Evolutionary conservation across 2,888 invertebrate species (phyloP).

Genomic region (Neria commutata): DNA sequence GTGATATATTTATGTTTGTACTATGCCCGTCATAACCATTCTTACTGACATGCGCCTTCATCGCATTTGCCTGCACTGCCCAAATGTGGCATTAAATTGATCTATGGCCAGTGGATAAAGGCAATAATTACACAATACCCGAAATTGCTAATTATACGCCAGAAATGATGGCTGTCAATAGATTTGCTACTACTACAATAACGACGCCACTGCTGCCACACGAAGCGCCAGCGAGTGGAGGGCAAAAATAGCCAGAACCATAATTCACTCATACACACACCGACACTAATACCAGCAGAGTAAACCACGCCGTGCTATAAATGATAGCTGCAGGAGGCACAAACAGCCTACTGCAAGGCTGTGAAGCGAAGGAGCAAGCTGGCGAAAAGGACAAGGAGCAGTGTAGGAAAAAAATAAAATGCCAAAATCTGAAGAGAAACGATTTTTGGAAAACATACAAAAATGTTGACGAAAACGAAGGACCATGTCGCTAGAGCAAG

Average conservation of each 20-base stretch:
- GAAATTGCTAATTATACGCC: constrained; percentile 54
- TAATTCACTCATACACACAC: constrained; percentile 50
- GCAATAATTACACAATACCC: constrained; percentile 54
- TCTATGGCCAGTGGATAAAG: constrained; percentile 40
- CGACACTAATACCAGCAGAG: constrained; percentile 20
- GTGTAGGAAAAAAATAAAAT: constrained; percentile 2
- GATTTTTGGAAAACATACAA: constrained; percentile 1
- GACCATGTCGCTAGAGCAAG: constrained; percentile 28
- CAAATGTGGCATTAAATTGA: constrained; percentile 46
- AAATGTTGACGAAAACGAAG: constrained; percentile 22
- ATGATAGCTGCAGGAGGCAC: constrained; percentile 15
- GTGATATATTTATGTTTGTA: too few species aligned
- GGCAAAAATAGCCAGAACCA: constrained; percentile 47
- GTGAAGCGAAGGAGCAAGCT: not conserved
- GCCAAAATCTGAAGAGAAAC: constrained; percentile 19
- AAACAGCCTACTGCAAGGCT: constrained; percentile 5
- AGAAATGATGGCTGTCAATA: constrained; percentile 55
- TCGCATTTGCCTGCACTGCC: not conserved
- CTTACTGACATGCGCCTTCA: too few species aligned
- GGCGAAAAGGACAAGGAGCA: not conserved
- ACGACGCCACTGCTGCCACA: constrained; percentile 39
- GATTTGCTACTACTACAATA: constrained; percentile 45
- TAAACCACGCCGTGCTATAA: not conserved
- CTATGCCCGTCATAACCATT: too few species aligned
- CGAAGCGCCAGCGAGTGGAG: constrained; percentile 31